These are phyloP conservation scores for Cylloceria caligata DNA, from an alignment of 2,888 invertebrate species.

Conservation along the genomic window DNA sequence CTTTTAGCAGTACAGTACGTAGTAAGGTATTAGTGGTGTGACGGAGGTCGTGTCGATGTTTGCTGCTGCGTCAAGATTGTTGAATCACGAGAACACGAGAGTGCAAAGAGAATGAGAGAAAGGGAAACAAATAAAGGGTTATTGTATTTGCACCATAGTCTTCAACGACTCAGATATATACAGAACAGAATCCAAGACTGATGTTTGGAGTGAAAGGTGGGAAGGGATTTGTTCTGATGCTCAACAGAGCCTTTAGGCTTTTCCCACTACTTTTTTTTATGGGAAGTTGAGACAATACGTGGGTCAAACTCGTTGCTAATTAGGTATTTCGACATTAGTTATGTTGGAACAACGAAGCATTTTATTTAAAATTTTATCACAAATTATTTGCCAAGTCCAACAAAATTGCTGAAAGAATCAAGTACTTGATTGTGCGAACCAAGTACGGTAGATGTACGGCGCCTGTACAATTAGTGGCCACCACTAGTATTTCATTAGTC, in stretches of 20 bases:
- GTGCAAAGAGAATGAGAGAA: slow-evolving; percentile 68
- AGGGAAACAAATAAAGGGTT: slow-evolving; percentile 84
- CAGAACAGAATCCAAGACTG: slow-evolving; percentile 45
- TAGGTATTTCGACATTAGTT: no score
- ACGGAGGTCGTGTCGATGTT: slow-evolving; percentile 78
- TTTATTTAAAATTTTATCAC: no score
- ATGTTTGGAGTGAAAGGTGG: slow-evolving; percentile 48
- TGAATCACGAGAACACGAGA: slow-evolving; percentile 78
- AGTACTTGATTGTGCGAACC: no score
- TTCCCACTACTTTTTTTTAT: slow-evolving; percentile 13
- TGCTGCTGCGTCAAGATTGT: slow-evolving; percentile 82
- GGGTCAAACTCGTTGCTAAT: not conserved
- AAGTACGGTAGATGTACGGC: no score
- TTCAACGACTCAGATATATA: slow-evolving; percentile 69
- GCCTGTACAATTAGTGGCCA: no score
- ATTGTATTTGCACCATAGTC: slow-evolving; percentile 83
- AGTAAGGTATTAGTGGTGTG: slow-evolving; percentile 11
- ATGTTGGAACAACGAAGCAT: no score
- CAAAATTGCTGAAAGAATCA: no score
- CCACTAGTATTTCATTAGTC: no score
- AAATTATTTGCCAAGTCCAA: no score
- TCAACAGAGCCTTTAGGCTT: slow-evolving; percentile 46
- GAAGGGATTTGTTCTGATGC: slow-evolving; percentile 58
- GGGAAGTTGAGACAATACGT: slow-evolving; percentile 1
- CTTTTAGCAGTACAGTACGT: not conserved